Evolutionary conservation across 1,140 invertebrate species (phyloP).

Genomic region (Arctopsyche grandis): DNA sequence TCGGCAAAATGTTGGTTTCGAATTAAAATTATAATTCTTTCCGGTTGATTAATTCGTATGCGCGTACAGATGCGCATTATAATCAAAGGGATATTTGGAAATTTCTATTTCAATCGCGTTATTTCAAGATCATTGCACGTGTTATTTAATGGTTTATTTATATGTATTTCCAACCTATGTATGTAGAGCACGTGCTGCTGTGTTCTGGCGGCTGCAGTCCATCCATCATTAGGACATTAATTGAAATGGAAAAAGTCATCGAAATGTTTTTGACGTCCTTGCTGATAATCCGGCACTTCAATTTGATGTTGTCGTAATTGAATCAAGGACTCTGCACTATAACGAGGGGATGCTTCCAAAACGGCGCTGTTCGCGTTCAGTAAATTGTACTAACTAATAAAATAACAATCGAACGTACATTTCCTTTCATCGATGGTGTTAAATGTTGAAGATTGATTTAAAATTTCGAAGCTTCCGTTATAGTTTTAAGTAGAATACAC

Average conservation of each 20-base stretch:
- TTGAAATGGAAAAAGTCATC: constrained; percentile 40
- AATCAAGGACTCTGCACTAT: constrained; percentile 30
- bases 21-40: background rate
- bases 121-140: background rate
- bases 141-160: background rate
- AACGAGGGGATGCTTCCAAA: constrained; percentile 19
- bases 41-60: background rate
- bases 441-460: background rate
- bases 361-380: background rate
- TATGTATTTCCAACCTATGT: too few relatives aligned
- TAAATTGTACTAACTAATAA: constrained; percentile 17
- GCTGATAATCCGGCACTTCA: constrained; percentile 26
- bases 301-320: constrained; percentile 26
- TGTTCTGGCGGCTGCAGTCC: background rate
- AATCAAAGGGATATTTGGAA: background rate
- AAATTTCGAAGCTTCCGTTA: too few relatives aligned
- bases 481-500: too few relatives aligned
- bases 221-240: constrained; percentile 32
- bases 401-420: background rate
- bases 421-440: background rate
- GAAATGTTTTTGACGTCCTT: constrained; percentile 37
- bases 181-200: background rate
- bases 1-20: too few relatives aligned
- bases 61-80: background rate
- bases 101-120: background rate